A percentile compares a stretch with the other conserved stretches of the same genome.
These are phyloP conservation scores for Menidia beryllina DNA, from an alignment of 2,113 vertebrate species.

Conservation along the genomic window DNA sequence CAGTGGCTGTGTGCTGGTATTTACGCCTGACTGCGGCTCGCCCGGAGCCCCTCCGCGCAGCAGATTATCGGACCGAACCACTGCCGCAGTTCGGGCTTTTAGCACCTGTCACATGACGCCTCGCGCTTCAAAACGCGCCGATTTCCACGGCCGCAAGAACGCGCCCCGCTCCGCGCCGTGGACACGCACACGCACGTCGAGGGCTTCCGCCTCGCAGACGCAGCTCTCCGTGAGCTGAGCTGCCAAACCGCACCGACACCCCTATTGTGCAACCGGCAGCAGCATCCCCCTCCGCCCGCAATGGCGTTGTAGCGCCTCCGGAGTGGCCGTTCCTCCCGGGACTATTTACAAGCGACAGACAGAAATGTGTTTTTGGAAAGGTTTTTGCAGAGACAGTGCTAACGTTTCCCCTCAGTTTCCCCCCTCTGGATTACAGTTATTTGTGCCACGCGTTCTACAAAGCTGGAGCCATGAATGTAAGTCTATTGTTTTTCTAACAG, in stretches of 20 bases:
- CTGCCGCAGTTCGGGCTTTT: conserved; percentile 70
- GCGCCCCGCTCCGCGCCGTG: background rate
- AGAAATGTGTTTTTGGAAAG: conserved; percentile 47
- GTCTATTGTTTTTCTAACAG: conserved; percentile 82
- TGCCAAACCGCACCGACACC: conserved; percentile 56
- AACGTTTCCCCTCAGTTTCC: conserved; percentile 8
- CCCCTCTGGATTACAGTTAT: conserved; percentile 45
- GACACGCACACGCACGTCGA: conserved; percentile 13
- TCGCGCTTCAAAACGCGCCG: conserved; percentile 5
- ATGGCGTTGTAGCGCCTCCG: conserved; percentile 81
- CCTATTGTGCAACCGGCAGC: conserved; percentile 73
- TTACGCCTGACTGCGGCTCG: conserved; percentile 79
- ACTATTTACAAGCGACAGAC: conserved; percentile 42
- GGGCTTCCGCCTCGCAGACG: background rate
- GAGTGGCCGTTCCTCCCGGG: conserved; percentile 52
- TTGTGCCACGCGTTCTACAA: conserved; percentile 43
- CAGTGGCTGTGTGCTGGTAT: conserved; percentile 70
- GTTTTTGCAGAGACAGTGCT: conserved; percentile 29
- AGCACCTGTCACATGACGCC: conserved; percentile 77
- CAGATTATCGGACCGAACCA: conserved; percentile 83
- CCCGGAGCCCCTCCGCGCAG: conserved; percentile 65
- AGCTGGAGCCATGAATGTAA: conserved; percentile 78
- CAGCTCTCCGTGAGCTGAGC: conserved; percentile 45
- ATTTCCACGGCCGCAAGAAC: background rate
- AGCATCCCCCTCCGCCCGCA: conserved; percentile 79